These are phyloP conservation scores for Geotrupes spiniger DNA, from an alignment of 2,888 invertebrate species.

Conservation along the genomic window DNA sequence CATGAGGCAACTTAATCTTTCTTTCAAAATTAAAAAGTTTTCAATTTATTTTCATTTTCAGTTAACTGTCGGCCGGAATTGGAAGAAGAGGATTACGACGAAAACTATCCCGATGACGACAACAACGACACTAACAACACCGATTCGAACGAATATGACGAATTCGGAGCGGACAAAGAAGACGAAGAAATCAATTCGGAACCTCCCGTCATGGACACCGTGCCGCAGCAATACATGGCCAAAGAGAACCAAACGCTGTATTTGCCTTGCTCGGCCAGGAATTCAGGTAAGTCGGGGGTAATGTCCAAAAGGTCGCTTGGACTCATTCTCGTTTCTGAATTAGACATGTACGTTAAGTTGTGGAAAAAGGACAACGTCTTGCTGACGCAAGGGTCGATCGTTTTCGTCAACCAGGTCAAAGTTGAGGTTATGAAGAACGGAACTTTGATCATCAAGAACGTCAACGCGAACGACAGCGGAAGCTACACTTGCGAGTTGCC, in stretches of 20 bases:
- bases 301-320: constrained; percentile 2
- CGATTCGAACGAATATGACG: constrained; percentile 33
- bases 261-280: constrained; percentile 43
- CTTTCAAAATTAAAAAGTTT: no score
- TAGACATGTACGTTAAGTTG: constrained; percentile 23
- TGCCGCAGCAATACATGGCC: constrained; percentile 35
- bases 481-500: no score
- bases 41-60: no score
- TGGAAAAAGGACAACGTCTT: constrained; percentile 25
- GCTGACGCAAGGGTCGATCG: constrained; percentile 25
- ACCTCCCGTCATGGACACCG: constrained; percentile 5
- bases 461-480: no score
- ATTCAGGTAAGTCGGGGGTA: constrained; percentile 34
- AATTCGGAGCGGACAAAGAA: constrained; percentile 20
- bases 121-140: constrained; percentile 27
- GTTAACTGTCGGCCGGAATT: constrained; percentile 10
- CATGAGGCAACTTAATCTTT: no score
- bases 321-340: constrained; percentile 14
- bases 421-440: constrained; percentile 7
- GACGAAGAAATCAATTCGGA: no score
- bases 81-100: constrained; percentile 29
- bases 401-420: neutral
- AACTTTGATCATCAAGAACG: constrained; percentile 15
- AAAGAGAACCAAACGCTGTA: constrained; percentile 38
- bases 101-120: constrained; percentile 29